phyloP scores from a whole-genome alignment of 2,113 vertebrate species.

The Colius striatus region DNA sequence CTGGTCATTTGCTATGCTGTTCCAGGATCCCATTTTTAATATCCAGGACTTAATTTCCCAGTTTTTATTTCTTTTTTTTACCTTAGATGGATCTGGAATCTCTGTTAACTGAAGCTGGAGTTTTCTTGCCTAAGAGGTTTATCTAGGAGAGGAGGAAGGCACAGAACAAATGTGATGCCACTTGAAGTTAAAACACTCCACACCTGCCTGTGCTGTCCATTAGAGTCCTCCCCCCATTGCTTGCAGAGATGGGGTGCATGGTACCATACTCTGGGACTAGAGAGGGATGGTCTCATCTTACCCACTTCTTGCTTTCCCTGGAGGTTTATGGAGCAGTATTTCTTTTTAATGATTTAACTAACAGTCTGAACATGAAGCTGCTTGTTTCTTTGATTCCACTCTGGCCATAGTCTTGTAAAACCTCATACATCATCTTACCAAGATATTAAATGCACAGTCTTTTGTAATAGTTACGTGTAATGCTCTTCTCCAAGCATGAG shows the following conservation, averaged over 20 bases:
- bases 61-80: neutral
- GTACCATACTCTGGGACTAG: neutral
- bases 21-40: neutral
- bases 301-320: neutral
- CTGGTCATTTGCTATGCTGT: neutral
- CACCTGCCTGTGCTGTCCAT: neutral
- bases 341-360: neutral
- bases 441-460: neutral
- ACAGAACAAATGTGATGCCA: neutral
- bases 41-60: neutral
- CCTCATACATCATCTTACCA: neutral
- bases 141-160: neutral
- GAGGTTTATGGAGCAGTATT: neutral
- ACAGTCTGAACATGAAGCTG: neutral
- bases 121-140: neutral
- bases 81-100: neutral
- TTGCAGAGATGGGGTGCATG: neutral
- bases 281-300: neutral
- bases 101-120: neutral
- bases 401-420: neutral
- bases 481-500: neutral
- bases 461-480: neutral
- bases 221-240: neutral
- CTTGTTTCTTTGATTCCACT: neutral
- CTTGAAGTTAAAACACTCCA: neutral